These are phyloP conservation scores for Anticlea derivata DNA, from an alignment of 2,888 invertebrate genomes.

Conservation along the genomic window DNA sequence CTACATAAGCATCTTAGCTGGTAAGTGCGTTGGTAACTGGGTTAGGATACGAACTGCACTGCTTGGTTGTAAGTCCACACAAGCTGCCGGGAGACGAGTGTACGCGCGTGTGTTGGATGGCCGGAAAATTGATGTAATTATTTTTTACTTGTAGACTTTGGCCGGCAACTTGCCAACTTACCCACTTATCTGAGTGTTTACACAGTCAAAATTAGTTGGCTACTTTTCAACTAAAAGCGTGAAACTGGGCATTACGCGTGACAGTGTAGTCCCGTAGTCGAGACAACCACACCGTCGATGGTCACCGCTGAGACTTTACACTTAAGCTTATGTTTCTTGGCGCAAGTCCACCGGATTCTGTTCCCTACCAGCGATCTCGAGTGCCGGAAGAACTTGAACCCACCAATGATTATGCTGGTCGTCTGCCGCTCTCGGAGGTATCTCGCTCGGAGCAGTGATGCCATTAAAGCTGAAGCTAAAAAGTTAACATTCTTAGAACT, in stretches of 20 bases:
- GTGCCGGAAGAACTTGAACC: slow-evolving; percentile 73
- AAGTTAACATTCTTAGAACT: background rate
- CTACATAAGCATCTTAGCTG: no score
- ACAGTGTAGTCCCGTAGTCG: slow-evolving; percentile 65
- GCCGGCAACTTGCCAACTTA: no score
- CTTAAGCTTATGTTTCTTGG: slow-evolving; percentile 72
- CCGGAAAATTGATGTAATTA: no score
- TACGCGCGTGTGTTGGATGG: no score
- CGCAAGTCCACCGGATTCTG: slow-evolving; percentile 73
- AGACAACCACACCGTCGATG: slow-evolving; percentile 65
- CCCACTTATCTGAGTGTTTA: no score
- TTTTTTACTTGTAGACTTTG: no score
- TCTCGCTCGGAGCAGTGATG: slow-evolving; percentile 59
- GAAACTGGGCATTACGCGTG: slow-evolving; percentile 49
- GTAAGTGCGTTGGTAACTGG: no score
- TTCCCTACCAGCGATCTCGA: slow-evolving; percentile 70
- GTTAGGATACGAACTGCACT: no score
- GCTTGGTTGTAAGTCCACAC: no score
- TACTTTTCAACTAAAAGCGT: no score
- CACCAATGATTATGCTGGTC: slow-evolving; percentile 67
- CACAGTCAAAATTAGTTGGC: no score
- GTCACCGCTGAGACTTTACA: slow-evolving; percentile 74
- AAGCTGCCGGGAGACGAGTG: no score
- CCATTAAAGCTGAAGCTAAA: slow-evolving; percentile 53
- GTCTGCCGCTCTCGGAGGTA: slow-evolving; percentile 51